A percentile compares a stretch with the other conserved stretches of the same genome.
Conservation (phyloP, 1,140 invertebrate genomes). For the Tribolium madens region DNA sequence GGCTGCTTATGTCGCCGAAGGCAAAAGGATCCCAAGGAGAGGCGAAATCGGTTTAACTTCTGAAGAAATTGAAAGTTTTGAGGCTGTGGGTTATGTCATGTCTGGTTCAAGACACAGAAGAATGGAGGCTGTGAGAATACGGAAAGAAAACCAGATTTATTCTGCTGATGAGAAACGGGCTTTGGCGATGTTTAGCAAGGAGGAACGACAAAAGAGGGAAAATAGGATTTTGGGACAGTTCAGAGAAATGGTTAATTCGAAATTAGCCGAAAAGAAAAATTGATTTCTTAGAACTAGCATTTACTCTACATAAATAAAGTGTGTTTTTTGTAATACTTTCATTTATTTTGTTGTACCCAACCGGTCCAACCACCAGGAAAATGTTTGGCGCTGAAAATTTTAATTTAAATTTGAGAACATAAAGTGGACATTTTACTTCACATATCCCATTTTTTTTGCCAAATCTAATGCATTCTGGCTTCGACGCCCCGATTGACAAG, state of each 20-base stretch:
- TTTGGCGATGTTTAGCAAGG: conserved; percentile 97
- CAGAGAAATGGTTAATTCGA: conserved; percentile 87
- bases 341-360: neutral
- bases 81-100: conserved; percentile 98
- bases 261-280: conserved; percentile 71
- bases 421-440: conserved; percentile 63
- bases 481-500: conserved; percentile 66
- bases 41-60: conserved; percentile 99
- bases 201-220: conserved; percentile 96
- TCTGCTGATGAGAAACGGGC: conserved; percentile 99
- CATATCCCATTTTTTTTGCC: conserved; percentile 65
- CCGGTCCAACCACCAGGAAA: conserved; percentile 35
- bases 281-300: conserved; percentile 52
- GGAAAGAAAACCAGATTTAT: conserved; percentile 99
- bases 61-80: conserved; percentile 94
- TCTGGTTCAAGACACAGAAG: conserved; percentile 97
- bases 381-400: conserved; percentile 24
- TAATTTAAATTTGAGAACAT: neutral
- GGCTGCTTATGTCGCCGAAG: conserved; percentile 98
- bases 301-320: neutral
- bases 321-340: conserved; percentile 4
- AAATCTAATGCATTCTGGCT: conserved; percentile 63
- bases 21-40: conserved; percentile 96
- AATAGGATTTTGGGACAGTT: conserved; percentile 97
- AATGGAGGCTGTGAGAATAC: conserved; percentile 99